Conservation (phyloP, 2,888 invertebrate genomes). For the Apamea crenata region DNA sequence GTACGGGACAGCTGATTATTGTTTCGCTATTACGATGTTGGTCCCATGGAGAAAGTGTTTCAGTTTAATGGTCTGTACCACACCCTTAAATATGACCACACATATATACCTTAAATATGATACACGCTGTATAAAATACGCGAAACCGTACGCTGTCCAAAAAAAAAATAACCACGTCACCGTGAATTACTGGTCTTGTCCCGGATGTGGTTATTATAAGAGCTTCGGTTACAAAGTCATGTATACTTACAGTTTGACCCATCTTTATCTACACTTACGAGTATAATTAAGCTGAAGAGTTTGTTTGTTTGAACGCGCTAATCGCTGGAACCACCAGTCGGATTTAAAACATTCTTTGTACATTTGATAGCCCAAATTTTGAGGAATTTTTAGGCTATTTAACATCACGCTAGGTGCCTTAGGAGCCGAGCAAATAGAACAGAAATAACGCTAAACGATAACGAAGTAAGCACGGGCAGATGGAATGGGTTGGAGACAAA, state of each 20-base stretch:
- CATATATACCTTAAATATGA: not conserved
- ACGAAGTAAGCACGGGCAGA: not conserved
- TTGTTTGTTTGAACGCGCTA: not conserved
- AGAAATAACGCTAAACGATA: not conserved
- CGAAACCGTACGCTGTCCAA: fast-evolving
- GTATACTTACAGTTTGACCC: constrained; percentile 3
- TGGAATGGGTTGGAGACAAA: not conserved
- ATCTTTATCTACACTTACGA: not conserved
- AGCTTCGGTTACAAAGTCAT: constrained; percentile 9
- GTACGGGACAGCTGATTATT: not conserved
- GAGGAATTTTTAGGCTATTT: not conserved
- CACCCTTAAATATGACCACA: not conserved
- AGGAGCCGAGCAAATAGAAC: not conserved
- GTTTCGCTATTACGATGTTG: not conserved
- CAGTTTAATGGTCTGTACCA: not conserved
- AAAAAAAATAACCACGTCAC: not conserved
- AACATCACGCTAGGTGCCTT: not conserved
- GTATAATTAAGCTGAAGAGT: not conserved
- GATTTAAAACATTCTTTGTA: not conserved
- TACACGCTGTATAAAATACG: too few relatives aligned
- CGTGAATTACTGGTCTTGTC: not conserved
- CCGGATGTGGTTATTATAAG: constrained; percentile 9
- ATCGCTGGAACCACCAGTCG: not conserved
- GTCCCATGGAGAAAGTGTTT: not conserved
- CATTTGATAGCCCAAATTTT: not conserved